Percentiles rank a stretch among this genome's conserved stretches.
Conservation (phyloP, 2,113 vertebrate genomes). For the Pteropus alecto region DNA sequence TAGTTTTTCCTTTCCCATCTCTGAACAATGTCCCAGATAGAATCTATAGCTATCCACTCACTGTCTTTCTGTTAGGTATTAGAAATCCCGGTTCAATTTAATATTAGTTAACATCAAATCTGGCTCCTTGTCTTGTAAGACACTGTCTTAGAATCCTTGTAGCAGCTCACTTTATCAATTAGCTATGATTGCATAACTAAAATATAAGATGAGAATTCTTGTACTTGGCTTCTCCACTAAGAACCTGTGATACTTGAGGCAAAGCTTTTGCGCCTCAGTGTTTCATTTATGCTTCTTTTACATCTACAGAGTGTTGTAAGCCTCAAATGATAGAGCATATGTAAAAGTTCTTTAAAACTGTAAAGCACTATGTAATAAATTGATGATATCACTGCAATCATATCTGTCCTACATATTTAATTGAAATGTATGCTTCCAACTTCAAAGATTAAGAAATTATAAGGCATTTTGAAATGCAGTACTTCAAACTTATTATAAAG, state of each 20-base stretch:
- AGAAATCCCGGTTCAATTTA: not conserved
- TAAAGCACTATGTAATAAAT: not conserved
- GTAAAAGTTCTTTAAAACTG: not conserved
- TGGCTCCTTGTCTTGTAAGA: not conserved
- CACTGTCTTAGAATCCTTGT: not conserved
- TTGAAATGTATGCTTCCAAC: not conserved
- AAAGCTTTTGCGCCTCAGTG: not conserved
- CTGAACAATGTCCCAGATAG: not conserved
- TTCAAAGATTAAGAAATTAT: not conserved
- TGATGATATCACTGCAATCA: not conserved
- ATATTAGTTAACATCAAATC: not conserved
- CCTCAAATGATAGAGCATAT: not conserved
- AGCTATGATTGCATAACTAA: not conserved
- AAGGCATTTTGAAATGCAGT: not conserved
- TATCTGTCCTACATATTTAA: not conserved
- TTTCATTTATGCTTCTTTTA: not conserved
- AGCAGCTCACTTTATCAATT: not conserved
- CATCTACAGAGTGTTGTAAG: not conserved
- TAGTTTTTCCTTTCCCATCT: not conserved
- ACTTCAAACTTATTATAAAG: not conserved
- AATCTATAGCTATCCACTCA: not conserved
- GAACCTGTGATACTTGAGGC: not conserved
- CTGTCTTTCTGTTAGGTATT: too few relatives aligned
- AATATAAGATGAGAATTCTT: not conserved
- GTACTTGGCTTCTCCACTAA: not conserved